These are phyloP conservation scores for Puma concolor DNA, from an alignment of 2,113 vertebrate species.

Conservation along the genomic window DNA sequence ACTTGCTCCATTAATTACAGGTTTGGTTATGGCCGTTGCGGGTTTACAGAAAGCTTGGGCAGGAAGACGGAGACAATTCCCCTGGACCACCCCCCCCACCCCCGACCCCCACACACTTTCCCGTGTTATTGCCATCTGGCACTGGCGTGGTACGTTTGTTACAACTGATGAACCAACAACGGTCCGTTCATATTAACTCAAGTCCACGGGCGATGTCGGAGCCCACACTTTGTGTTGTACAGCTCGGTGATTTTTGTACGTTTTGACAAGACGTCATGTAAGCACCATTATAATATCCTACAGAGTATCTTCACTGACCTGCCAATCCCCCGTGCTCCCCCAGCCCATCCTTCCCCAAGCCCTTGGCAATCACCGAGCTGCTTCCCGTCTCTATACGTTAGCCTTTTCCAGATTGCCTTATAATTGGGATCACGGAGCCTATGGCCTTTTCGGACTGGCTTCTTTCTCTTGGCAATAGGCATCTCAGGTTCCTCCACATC, in stretches of 20 bases:
- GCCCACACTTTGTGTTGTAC: background rate
- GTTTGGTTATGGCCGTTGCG: background rate
- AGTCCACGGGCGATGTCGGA: background rate
- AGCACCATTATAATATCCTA: background rate
- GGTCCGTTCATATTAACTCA: background rate
- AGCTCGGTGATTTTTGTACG: background rate
- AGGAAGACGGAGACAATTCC: background rate
- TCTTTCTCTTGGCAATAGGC: background rate
- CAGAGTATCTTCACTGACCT: background rate
- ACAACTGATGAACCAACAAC: background rate
- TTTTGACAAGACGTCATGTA: background rate
- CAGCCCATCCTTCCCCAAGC: background rate
- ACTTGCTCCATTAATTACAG: background rate
- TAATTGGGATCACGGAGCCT: background rate
- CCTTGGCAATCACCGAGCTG: background rate
- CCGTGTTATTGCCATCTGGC: background rate
- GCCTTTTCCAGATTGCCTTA: background rate
- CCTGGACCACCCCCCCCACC: no score
- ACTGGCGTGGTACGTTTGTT: background rate
- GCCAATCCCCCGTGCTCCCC: background rate
- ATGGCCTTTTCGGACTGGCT: background rate
- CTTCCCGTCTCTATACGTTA: background rate
- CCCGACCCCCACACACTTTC: background rate
- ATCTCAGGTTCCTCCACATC: background rate
- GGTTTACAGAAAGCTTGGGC: background rate